A percentile compares a stretch with the other conserved stretches of the same genome.
These are phyloP conservation scores for Dicyrtomina minuta DNA, from an alignment of 2,888 invertebrate genomes.

Conservation along the genomic window DNA sequence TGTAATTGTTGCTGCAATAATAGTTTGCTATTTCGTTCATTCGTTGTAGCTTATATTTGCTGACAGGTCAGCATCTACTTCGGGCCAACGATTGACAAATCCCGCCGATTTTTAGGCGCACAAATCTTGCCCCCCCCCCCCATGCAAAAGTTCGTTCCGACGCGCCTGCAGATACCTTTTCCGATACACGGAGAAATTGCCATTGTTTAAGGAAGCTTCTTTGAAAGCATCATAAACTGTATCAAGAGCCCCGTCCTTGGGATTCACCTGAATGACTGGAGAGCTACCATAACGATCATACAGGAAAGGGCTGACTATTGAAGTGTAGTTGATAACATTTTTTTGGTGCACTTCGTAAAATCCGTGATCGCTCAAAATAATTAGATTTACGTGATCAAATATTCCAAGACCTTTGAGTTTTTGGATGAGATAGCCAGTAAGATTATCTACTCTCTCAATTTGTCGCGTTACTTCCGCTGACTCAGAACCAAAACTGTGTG, in stretches of 20 bases:
- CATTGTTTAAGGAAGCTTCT: conserved; percentile 56
- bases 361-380: conserved; percentile 74
- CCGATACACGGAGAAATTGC: conserved; percentile 64
- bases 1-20: no score
- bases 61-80: no score
- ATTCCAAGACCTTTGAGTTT: conserved; percentile 61
- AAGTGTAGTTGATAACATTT: conserved; percentile 63
- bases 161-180: conserved; percentile 61
- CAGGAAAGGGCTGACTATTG: conserved; percentile 59
- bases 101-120: no score
- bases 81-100: no score
- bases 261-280: conserved; percentile 65
- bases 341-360: conserved; percentile 63
- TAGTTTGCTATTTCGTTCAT: no score
- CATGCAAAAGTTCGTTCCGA: no score
- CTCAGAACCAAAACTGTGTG: conserved; percentile 65
- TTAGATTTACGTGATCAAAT: conserved; percentile 63
- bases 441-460: conserved; percentile 54
- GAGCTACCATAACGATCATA: conserved; percentile 61
- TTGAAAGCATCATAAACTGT: conserved; percentile 59
- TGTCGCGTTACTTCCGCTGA: conserved; percentile 55
- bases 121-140: no score
- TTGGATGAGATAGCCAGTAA: conserved; percentile 62
- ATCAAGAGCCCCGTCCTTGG: conserved; percentile 58
- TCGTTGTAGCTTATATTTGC: no score